A percentile compares a stretch with the other conserved stretches of the same genome.
phyloP scores from a whole-genome alignment of 2,888 invertebrate genomes.

The Gnatocerus cornutus region DNA sequence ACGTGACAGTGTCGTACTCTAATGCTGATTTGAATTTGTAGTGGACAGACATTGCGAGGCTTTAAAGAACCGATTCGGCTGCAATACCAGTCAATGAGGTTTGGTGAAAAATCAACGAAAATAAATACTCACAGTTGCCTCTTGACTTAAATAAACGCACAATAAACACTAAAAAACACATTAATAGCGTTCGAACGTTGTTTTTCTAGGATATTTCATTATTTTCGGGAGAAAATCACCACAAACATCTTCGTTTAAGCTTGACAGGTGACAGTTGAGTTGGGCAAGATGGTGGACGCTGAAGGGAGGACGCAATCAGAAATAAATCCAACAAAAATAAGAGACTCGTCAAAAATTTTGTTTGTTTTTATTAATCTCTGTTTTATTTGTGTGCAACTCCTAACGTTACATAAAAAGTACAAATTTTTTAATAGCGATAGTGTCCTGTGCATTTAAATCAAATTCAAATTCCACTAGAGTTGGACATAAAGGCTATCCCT shows the following conservation, averaged over 20 bases:
- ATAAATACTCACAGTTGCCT: conserved; percentile 11
- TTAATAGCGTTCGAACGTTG: neutral
- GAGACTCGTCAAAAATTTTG: no score
- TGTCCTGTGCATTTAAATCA: no score
- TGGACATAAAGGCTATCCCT: no score
- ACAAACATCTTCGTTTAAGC: conserved; percentile 31
- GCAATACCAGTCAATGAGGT: neutral
- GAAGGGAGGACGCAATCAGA: conserved; percentile 21
- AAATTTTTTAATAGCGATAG: no score
- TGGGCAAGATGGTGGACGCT: conserved; percentile 33
- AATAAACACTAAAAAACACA: conserved; percentile 12
- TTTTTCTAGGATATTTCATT: conserved; percentile 15
- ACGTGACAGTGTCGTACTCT: conserved; percentile 96
- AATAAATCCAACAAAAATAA: no score
- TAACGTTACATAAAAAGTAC: no score
- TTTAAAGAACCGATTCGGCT: conserved; percentile 9
- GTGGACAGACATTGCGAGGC: conserved; percentile 89
- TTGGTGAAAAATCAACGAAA: neutral
- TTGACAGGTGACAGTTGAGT: conserved; percentile 32
- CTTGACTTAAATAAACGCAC: neutral
- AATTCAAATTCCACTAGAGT: no score
- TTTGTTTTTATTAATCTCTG: no score
- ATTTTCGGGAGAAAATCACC: conserved; percentile 6
- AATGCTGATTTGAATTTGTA: conserved; percentile 98
- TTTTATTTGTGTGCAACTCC: no score